Evolutionary conservation across 2,113 vertebrate genomes (phyloP), one percentile per base, ranked within the genome.

Genomic region (Rhabdornis inornatus): DNA sequence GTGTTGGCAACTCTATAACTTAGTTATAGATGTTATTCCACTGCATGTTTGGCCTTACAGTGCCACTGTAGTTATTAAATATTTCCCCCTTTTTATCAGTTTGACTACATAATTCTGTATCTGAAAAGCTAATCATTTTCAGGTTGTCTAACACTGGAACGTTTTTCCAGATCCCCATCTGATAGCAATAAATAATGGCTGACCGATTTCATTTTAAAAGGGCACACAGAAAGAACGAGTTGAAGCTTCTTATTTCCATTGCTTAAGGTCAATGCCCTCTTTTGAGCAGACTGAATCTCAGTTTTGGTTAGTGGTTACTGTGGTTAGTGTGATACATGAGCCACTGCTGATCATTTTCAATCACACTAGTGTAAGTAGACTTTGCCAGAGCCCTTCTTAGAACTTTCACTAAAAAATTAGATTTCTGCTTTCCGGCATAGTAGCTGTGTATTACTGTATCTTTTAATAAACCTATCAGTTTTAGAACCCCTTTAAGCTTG

Each of bases 241-340:
- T 59, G 65, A 83, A 89, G 44, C 47, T 91, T 83, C 45, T 92
- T 71, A 75, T 92, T 91, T 94, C 49, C 72, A 71, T 68, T 83
- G 42, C 39, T 87, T 35, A 77, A 91, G 64, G 77, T 92, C 95
- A 94, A 71, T 87, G 80, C 39, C 69, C 94, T 30, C 44, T 92
- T 89, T 83, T 53, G 33, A 89, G 65, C 35, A 94, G 52, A 64
- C 33, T 87, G 79, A 83, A 78, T 77, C 45, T 63, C 47, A 84
- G 50, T 93, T 93, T 87, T 92, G 64, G 72, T 82, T 89, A 81
- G 91, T 91, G 91, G 89, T 84, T 91, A 78, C 24, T 57, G 90
- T 89, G 96, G 79, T 93, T 76, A 64, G 63, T 15, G 42, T 90
- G 71, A 92, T 61, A 82, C 79, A 92, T 68, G 83, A 90, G 85